Evolutionary conservation across 2,888 invertebrate species (phyloP).

Genomic region (Polia nebulosa): DNA sequence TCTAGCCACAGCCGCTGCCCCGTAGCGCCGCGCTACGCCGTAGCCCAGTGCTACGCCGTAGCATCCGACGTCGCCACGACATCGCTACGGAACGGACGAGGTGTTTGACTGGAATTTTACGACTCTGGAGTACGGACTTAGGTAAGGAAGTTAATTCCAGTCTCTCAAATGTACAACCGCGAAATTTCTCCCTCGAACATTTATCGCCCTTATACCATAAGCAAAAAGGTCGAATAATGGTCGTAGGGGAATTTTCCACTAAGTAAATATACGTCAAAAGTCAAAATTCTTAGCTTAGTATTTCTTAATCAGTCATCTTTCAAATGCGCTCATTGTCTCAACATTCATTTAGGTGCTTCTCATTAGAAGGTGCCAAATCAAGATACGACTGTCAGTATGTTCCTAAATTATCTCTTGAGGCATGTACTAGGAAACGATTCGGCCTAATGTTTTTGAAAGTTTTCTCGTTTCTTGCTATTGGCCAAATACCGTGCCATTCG

Average conservation of each 20-base stretch:
- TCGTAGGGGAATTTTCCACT: background rate
- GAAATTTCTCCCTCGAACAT: background rate
- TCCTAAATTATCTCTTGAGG: slow-evolving; percentile 65
- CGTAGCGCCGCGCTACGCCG: background rate
- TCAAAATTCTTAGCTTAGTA: slow-evolving; percentile 23
- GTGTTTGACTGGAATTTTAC: background rate
- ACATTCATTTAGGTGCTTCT: slow-evolving; percentile 63
- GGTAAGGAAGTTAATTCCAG: slow-evolving; percentile 25
- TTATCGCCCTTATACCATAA: background rate
- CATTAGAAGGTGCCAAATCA: slow-evolving; percentile 70
- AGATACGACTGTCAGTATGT: slow-evolving; percentile 62
- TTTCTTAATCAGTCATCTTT: slow-evolving; percentile 23
- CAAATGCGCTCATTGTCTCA: slow-evolving; percentile 20
- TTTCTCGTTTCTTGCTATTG: slow-evolving; percentile 45
- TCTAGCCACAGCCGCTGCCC: slow-evolving; percentile 87
- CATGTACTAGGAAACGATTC: slow-evolving; percentile 44
- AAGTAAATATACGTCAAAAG: slow-evolving; percentile 7
- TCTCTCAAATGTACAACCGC: slow-evolving; percentile 28
- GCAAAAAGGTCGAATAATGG: background rate
- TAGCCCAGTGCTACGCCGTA: slow-evolving; percentile 1
- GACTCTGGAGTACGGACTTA: slow-evolving; percentile 14
- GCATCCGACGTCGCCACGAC: background rate
- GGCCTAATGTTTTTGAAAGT: slow-evolving; percentile 65
- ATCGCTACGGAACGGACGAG: background rate
- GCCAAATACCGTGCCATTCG: slow-evolving; percentile 68